Base-by-base conservation (phyloP, 2,888 invertebrate species). In the Iselma pallidipennis region DNA sequence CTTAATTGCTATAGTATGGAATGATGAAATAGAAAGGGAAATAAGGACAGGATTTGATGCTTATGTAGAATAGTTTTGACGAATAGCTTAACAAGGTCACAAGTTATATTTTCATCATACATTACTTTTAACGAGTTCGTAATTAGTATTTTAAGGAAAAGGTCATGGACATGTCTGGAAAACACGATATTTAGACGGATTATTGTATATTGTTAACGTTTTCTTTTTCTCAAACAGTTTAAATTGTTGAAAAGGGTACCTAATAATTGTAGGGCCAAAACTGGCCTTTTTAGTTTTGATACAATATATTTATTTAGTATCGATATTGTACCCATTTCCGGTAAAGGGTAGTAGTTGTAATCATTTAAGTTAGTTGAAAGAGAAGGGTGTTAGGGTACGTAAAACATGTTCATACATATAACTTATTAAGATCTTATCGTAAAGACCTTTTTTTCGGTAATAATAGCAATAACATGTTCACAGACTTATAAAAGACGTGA, bases 41-140 rank as follows among this genome's bases (percentile, higher is more conserved):
- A n/a, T n/a, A n/a, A n/a, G n/a, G n/a, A n/a, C n/a, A n/a, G n/a
- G n/a, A n/a, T 29, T 4, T 6, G 42, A 7, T 42, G 42, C 42
- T 1, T 16, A 14, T 1, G 4, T n/a, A 33, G 1, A 9, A 16
- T 16, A 37, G 37, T 37, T 19, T 19, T 37, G 65, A 67, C 61
- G 55, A 49, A 67, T 67, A 49, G 59, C 63, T 45, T 9, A 57
- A 48, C 37, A 52, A 59, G 67, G 65, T 65, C 61, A 61, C 31
- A 65, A 52, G 67, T 61, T 57, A 57, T 52, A 61, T 42, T 60
- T 63, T 65, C 56, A 58, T 59, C 60, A 51, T 67, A 55, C 52
- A 55, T 63, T 63, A 59, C 55, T 52, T 45, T 52, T 59, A 63
- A 63, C 49, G 62, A 62, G 57, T 62, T 42, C 19, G 9, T 19